Conservation (phyloP, 2,113 vertebrate species). For the Micromys minutus region DNA sequence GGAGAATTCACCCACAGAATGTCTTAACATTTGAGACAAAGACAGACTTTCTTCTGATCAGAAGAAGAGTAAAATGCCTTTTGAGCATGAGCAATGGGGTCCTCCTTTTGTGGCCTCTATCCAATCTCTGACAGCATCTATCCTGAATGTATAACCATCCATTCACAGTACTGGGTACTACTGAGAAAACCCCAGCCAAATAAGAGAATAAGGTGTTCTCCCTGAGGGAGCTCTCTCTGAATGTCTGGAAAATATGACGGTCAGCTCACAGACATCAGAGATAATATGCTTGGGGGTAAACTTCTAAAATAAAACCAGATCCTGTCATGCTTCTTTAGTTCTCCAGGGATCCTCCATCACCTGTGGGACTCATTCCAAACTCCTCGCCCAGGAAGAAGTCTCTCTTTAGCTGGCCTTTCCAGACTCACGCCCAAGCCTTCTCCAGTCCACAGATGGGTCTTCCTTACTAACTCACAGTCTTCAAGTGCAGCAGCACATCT, state of each 20-base stretch:
- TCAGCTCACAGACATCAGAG: neutral
- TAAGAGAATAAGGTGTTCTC: neutral
- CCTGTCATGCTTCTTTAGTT: neutral
- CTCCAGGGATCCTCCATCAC: neutral
- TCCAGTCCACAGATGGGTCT: neutral
- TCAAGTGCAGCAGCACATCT: neutral
- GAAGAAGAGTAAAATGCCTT: slow-evolving; percentile 34
- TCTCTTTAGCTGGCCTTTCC: neutral
- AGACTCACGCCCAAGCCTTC: neutral
- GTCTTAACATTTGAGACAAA: slow-evolving; percentile 51
- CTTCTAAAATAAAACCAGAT: neutral
- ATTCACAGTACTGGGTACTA: neutral
- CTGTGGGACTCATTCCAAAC: neutral
- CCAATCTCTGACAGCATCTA: neutral
- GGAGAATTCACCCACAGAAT: slow-evolving; percentile 53
- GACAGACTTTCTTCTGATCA: neutral
- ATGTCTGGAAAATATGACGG: neutral
- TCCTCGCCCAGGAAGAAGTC: neutral
- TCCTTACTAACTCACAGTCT: neutral
- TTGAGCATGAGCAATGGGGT: neutral
- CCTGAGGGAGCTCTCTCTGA: neutral
- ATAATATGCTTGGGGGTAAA: neutral
- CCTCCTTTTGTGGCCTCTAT: neutral
- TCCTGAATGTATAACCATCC: neutral
- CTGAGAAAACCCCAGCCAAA: neutral